phyloP scores from a whole-genome alignment of 2,113 vertebrate genomes.

The Pelodiscus sinensis region DNA sequence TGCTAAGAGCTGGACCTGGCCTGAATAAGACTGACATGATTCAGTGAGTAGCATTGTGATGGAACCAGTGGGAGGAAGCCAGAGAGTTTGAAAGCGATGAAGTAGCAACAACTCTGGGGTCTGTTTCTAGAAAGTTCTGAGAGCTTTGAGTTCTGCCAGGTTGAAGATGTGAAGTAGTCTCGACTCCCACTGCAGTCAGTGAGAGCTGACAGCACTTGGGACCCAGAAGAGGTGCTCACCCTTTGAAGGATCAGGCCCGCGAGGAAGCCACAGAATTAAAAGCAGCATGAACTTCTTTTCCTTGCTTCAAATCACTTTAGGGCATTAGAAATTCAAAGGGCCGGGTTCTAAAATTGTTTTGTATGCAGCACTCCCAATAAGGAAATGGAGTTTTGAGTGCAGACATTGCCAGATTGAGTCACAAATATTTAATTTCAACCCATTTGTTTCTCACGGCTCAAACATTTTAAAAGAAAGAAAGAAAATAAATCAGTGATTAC shows the following conservation, averaged over 20 bases:
- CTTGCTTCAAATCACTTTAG: slow-evolving; percentile 9
- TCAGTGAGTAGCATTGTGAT: not conserved
- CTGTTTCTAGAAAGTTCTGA: not conserved
- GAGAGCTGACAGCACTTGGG: not conserved
- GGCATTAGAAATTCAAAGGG: not conserved
- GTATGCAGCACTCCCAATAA: not conserved
- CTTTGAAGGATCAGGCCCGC: slow-evolving; percentile 14
- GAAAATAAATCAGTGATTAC: not conserved
- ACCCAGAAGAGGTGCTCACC: slow-evolving; percentile 22
- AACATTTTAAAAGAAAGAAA: slow-evolving; percentile 28
- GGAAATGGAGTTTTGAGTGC: slow-evolving; percentile 11
- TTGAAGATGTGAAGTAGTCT: not conserved
- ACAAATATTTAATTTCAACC: not conserved
- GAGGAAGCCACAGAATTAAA: not conserved
- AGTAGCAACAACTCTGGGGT: not conserved
- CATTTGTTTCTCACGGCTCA: not conserved
- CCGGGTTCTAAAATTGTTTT: not conserved
- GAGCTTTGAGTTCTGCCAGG: not conserved
- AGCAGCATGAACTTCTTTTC: slow-evolving; percentile 7
- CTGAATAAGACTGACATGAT: not conserved
- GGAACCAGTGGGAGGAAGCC: not conserved
- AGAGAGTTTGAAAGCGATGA: not conserved
- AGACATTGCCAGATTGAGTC: slow-evolving; percentile 15
- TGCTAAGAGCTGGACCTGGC: not conserved
- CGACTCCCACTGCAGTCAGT: not conserved